Evolutionary conservation across 2,888 invertebrate species (phyloP).

Genomic region (Mimumesa dahlbomi): DNA sequence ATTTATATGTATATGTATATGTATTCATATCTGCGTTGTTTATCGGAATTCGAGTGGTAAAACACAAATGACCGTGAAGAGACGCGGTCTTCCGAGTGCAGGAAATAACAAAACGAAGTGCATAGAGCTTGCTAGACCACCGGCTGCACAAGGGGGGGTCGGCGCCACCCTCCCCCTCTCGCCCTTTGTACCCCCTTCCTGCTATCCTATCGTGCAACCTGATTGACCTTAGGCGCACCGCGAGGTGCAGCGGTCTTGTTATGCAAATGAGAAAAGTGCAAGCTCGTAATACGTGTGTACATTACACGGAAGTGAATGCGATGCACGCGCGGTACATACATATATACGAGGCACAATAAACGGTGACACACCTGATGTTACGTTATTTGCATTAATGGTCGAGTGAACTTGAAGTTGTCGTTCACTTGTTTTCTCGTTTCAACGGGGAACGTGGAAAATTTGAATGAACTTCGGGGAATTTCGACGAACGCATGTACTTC

Average conservation of each 20-base stretch:
- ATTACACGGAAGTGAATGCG: conserved; percentile 54
- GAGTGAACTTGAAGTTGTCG: too few species aligned
- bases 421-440: too few species aligned
- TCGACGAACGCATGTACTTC: too few species aligned
- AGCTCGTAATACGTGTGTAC: conserved; percentile 46
- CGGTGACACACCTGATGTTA: too few species aligned
- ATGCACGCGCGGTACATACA: too few species aligned
- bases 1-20: background rate
- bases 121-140: conserved; percentile 40
- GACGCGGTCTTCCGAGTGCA: conserved; percentile 20
- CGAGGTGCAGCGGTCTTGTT: conserved; percentile 71
- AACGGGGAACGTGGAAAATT: too few species aligned
- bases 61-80: too few species aligned
- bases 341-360: too few species aligned
- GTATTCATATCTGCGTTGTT: background rate
- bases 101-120: conserved; percentile 57
- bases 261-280: conserved; percentile 76
- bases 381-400: too few species aligned
- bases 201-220: conserved; percentile 54
- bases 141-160: conserved; percentile 55
- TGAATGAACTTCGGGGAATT: too few species aligned
- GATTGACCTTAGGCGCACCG: conserved; percentile 55
- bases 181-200: conserved; percentile 8
- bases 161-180: conserved; percentile 22
- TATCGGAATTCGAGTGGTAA: too few species aligned